Conservation (phyloP, 2,113 vertebrate species). For the Arizona elegans region DNA sequence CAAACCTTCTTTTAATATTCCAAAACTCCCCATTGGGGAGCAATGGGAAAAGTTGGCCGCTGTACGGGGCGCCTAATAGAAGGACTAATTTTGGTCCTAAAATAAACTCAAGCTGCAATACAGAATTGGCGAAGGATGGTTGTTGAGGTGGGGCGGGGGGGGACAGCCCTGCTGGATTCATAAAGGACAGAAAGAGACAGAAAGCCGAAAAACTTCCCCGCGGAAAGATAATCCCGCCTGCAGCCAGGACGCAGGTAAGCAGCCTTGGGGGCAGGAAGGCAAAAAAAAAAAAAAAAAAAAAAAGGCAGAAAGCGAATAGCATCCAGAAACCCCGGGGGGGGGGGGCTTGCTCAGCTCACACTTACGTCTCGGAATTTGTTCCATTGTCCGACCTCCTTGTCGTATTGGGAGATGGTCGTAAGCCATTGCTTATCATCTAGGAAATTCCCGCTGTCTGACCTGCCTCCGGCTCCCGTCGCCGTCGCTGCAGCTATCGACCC, state of each 20-base stretch:
- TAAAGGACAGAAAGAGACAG: not conserved
- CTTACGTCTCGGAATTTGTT: slow-evolving; percentile 97
- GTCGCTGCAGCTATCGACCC: slow-evolving; percentile 13
- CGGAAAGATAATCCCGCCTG: not conserved
- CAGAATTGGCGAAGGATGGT: not conserved
- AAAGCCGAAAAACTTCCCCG: not conserved
- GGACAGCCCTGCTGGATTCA: not conserved
- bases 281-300: not conserved
- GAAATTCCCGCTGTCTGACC: slow-evolving; percentile 89
- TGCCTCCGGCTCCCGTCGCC: slow-evolving; percentile 66
- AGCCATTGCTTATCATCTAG: slow-evolving; percentile 95
- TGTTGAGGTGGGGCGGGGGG: too few species aligned
- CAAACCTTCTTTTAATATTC: not conserved
- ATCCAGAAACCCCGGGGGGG: not conserved
- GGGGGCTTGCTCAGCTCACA: slow-evolving; percentile 38
- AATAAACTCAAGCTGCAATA: not conserved
- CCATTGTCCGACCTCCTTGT: slow-evolving; percentile 85
- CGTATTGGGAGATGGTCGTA: slow-evolving; percentile 76
- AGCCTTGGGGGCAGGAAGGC: not conserved
- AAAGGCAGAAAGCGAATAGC: not conserved
- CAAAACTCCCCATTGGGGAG: too few species aligned
- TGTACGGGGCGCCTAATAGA: not conserved
- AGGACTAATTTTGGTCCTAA: not conserved
- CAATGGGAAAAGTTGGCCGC: slow-evolving; percentile 26
- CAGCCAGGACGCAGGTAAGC: not conserved